Base-by-base conservation (phyloP, 2,888 invertebrate species). In the Luffia ferchaultella region DNA sequence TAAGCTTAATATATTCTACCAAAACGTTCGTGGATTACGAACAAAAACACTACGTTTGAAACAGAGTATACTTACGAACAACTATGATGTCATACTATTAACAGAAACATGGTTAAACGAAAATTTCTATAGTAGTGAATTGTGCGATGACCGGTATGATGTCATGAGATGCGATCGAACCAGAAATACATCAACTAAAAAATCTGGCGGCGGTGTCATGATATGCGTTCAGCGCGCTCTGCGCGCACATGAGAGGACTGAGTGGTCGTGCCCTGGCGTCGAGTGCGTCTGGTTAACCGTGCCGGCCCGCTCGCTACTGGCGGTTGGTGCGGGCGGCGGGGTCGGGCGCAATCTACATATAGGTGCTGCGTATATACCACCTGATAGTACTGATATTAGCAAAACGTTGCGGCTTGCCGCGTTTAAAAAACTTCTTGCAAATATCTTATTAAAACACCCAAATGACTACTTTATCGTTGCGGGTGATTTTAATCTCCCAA, bases 71-170 rank as follows among this genome's bases (percentile, higher is more conserved):
- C 18, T 20, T 2, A 2, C 15, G 2, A 20, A n/a, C n/a, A 20
- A 18, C 3, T 46, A 46, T 46, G 46, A 46, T 19, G n/a, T 46
- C 7, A 19, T 46, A 9, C 5, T 20, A 7, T 2, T 46, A 17
- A 46, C 46, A 2, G 46, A 46, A 46, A 16, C 46, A 5, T 46
- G 46, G 46, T 17, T 46, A 16, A 16, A 20, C n/a, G 46, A 46
- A 5, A 20, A 20, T 46, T 19, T 46, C 15, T 46, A 18, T 15
- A 20, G 20, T 16, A 7, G 15, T 3, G 46, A 46, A 46, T 9
- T 46, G 2, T 2, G 46, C 20, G 46, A 46, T 46, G 5, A 9
- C 2, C 17, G 17, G 9, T 46, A 16, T 17, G 46, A 46, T 9
- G 19, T 46, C 7, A 20, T 46, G 5, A 19, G 46, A 2, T 20